Evolutionary conservation across 2,113 vertebrate genomes (phyloP), one percentile per base, ranked within the genome.

Genomic region (Corythaixoides concolor): DNA sequence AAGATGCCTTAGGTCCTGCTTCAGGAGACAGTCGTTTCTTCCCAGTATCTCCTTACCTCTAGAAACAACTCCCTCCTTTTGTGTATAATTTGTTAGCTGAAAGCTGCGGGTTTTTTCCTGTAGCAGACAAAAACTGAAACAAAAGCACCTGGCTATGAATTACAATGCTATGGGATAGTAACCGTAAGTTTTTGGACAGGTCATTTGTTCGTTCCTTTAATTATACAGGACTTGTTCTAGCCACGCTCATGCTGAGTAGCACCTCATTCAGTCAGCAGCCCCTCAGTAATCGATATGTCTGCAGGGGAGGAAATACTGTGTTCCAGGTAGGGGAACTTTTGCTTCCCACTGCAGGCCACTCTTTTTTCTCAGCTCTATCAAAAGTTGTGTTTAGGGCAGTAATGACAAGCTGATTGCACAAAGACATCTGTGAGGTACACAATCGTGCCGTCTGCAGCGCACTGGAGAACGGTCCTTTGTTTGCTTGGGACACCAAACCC

Each of bases 351-450:
- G 0, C 49, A 75, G 52, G 53, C 63, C 41, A 58, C 53, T 78
- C 62, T 52, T 55, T 81, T 56, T 80, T 88, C 60, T 94, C 79
- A 45, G 68, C 73, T 68, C 62, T 60, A 47, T 66, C 60, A 72
- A 35, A 90, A 92, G 86, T 89, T 88, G 15, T 28, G 64, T 41
- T 87, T 56, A 63, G 69, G 58, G 28, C 56, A 55, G 58, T 66
- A 82, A 92, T 47, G 80, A 85, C 87, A 92, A 85, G 53, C n/a
- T 43, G 53, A 88, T 58, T 96, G 74, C 30, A 84, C 2, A 2
- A 77, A 93, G 76, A 91, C 92, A 91, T 87, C 75, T 94, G 77
- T 50, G 77, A 96, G 88, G 78, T 72, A 49, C 73, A 55, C 59
- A n/a, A 37, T 53, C 8, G 6, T 53, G 85, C 47, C 11, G 66